Conservation (phyloP, 1,140 invertebrate species). For the Macrostomum lignano region DNA sequence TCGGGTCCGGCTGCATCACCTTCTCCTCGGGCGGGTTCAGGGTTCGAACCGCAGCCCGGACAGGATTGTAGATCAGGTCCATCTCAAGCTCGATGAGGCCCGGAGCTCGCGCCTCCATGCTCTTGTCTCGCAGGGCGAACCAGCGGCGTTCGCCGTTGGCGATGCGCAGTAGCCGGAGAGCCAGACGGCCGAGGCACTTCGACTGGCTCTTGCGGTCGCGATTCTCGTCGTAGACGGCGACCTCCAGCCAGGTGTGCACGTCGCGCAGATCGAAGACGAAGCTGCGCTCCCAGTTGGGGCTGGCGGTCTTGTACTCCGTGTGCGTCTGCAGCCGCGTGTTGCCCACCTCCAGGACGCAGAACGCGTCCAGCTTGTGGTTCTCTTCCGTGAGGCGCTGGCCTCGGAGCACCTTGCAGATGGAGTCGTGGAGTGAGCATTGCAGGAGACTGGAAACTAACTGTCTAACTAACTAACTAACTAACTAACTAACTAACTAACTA, state of each 20-base stretch:
- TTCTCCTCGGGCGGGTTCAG: conserved; percentile 70
- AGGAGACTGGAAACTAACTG: background rate
- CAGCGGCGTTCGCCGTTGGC: conserved; percentile 66
- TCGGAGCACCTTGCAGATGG: conserved; percentile 16
- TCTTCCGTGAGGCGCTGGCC: conserved; percentile 17
- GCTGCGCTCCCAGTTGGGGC: conserved; percentile 86
- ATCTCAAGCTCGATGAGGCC: conserved; percentile 77
- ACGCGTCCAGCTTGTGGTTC: conserved; percentile 48
- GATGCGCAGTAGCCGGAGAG: conserved; percentile 49
- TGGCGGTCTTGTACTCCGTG: conserved; percentile 85
- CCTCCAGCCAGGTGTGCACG: conserved; percentile 59
- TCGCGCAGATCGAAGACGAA: conserved; percentile 84
- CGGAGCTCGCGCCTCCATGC: conserved; percentile 53
- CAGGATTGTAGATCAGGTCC: conserved; percentile 62
- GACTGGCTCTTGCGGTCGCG: conserved; percentile 73
- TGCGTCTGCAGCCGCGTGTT: conserved; percentile 81
- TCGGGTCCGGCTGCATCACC: conserved; percentile 57
- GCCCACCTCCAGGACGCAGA: conserved; percentile 74
- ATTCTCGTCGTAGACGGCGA: conserved; percentile 82
- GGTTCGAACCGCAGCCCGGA: conserved; percentile 50
- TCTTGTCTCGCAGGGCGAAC: conserved; percentile 87
- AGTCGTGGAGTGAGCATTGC: no score
- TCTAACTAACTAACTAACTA: no score
- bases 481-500: no score
- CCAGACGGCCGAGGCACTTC: conserved; percentile 58